Base-by-base conservation (phyloP, 2,888 invertebrate genomes). In the Pseudeuparius sepicola region DNA sequence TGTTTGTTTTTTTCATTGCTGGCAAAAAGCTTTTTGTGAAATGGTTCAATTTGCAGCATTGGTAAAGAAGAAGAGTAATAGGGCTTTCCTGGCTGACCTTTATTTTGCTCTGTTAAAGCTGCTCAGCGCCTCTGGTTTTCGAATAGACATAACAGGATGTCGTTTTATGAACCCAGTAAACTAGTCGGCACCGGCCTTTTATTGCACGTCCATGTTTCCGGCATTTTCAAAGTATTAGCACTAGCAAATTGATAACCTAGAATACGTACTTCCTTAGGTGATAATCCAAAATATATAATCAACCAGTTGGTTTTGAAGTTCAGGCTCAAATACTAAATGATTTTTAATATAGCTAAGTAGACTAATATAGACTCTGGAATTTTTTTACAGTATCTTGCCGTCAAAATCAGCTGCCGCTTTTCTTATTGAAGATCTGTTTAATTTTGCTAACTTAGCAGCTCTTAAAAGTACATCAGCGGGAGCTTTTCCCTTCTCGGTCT, bases 1-100 rank as follows among this genome's bases (percentile, higher is more conserved):
- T 37, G 37, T 27, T 34, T 37, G 24, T 9, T 17, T 34, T 34
- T 38, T 12, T 28, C 20, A 20, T 34, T 14, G 14, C 4, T 4
- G n/a, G 24, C 20, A 25, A 4, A 15, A 4, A 24, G 24, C 24
- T 34, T 16, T 34, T n/a, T 11, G 26, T 38, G 30, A 34, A 38
- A 38, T 10, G n/a, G 14, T 34, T 24, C 13, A 38, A 34, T 30
- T 28, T 34, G 24, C 1, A 18, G 29, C 38, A 34, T 38, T 2
- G 34, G 25, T 29, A 38, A 26, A 7, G 38, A 25, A 3, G 34
- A 30, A 17, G 34, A 38, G 17, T 38, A 34, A 26, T 37, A 32
- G 2, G 37, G 20, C 14, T 31, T 31, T n/a, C 31, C 31, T 25
- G 36, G 36, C 18, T 36, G 31, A 7, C 20, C 20, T n/a, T 20